Evolutionary conservation across 2,113 vertebrate species (phyloP).

Genomic region (Oplegnathus fasciatus): DNA sequence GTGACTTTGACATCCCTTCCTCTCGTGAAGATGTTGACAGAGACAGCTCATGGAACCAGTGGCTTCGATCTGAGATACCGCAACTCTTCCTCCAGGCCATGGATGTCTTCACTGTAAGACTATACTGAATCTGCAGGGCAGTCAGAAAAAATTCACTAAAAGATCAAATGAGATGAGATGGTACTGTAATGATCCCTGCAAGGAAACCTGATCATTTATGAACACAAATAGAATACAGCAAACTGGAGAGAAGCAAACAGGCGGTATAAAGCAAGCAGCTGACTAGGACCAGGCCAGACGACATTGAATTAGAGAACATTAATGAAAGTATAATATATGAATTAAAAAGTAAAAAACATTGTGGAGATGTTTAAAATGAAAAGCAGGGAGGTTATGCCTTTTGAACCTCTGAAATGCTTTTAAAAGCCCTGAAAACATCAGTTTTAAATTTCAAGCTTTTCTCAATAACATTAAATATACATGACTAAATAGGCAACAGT

Average conservation of each 20-base stretch:
- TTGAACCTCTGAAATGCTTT: too few relatives aligned
- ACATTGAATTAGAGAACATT: background rate
- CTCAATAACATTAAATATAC: too few relatives aligned
- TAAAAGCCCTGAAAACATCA: too few relatives aligned
- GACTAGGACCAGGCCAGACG: background rate
- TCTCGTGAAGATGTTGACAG: slow-evolving; percentile 88
- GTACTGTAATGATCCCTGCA: background rate
- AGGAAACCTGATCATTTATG: background rate
- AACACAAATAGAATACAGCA: background rate
- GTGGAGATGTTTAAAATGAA: background rate
- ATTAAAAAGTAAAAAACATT: background rate
- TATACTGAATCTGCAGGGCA: background rate
- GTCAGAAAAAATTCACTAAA: background rate
- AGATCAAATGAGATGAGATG: background rate
- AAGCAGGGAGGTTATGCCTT: too few relatives aligned
- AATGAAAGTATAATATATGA: background rate
- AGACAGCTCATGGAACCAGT: slow-evolving; percentile 88
- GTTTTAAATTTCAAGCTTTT: too few relatives aligned
- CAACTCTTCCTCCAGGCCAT: slow-evolving; percentile 85
- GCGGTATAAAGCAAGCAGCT: background rate
- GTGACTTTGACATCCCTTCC: slow-evolving; percentile 88
- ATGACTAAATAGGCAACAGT: too few relatives aligned
- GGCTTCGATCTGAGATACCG: slow-evolving; percentile 87
- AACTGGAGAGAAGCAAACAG: too few relatives aligned
- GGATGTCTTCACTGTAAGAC: slow-evolving; percentile 84